These are phyloP conservation scores for Myrmophylax atrothorax DNA, from an alignment of 2,113 vertebrate genomes.

Conservation along the genomic window DNA sequence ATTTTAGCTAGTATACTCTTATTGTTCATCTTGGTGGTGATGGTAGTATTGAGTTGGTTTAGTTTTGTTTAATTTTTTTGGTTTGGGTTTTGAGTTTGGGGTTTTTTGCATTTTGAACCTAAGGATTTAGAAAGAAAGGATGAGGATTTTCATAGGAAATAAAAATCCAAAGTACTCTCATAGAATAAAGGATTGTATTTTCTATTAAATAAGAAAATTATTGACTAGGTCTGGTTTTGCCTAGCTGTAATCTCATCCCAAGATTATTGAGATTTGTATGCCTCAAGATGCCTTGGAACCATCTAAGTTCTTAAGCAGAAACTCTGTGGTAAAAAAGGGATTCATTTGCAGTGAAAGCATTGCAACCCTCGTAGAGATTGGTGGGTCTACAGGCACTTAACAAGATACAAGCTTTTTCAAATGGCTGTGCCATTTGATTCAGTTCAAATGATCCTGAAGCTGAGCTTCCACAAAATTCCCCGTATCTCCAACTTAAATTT, in stretches of 20 bases:
- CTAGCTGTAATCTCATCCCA: not conserved
- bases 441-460: not conserved
- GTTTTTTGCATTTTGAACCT: not conserved
- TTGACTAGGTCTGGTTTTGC: not conserved
- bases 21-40: accelerated
- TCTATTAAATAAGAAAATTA: not conserved
- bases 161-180: not conserved
- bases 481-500: not conserved
- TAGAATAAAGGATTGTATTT: not conserved
- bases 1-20: not conserved
- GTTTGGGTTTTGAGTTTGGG: not conserved
- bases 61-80: not conserved
- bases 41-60: not conserved
- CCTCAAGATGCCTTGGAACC: not conserved
- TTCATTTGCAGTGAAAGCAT: not conserved
- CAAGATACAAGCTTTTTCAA: not conserved
- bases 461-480: accelerated
- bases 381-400: not conserved
- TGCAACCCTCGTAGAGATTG: not conserved
- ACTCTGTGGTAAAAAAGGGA: not conserved
- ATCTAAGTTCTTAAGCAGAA: not conserved
- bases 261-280: not conserved
- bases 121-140: not conserved
- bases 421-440: not conserved
- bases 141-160: not conserved